Base-by-base conservation (phyloP, 2,888 invertebrate species). In the Chaitophorus viminalis region DNA sequence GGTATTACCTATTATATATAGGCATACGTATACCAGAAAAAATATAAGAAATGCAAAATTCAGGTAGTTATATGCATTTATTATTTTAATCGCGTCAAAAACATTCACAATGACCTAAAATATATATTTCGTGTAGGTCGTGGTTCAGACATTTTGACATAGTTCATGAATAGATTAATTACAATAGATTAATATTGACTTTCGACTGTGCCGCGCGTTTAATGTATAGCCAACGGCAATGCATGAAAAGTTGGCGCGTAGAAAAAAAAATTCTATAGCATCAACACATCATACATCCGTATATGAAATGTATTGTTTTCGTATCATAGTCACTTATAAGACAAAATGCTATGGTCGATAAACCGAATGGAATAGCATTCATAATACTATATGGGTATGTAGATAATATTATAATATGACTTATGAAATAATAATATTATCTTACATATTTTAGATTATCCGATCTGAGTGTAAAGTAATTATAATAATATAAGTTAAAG, bases 131-230 rank as follows among this genome's bases (percentile, higher is more conserved):
- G 54, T 60, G 78, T 60, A 78, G 54, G 54, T 54, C 54, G 25
- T 8, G 25, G 33, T 78, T 54, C 17, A 33, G 33, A 78, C 25
- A n/a, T 54, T 33, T 78, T 33, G 54, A 78, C 54, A 78, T 78
- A 14, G 33, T 78, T 78, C 25, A 54, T 54, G 78, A 78, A 78
- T 78, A 78, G 60, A 78, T 78, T 78, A 60, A 78, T 78, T 31
- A 60, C 25, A 33, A 25, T 31, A 77, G 52, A 31, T 52, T 52
- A 25, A 25, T 21, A 60, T 21, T 60, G 6, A 60, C 77, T 77
- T 77, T 78, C 78, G 21, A 78, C 78, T 33, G 25, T 21, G 14
- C 17, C 54, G 54, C 54, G 54, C 54, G 52, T 33, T 78, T 60
- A 31, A 31, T 31, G 52, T 33, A 25, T 33, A 54, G 78, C 78